Conservation (phyloP, 2,888 invertebrate genomes). For the Hedya salicella region DNA sequence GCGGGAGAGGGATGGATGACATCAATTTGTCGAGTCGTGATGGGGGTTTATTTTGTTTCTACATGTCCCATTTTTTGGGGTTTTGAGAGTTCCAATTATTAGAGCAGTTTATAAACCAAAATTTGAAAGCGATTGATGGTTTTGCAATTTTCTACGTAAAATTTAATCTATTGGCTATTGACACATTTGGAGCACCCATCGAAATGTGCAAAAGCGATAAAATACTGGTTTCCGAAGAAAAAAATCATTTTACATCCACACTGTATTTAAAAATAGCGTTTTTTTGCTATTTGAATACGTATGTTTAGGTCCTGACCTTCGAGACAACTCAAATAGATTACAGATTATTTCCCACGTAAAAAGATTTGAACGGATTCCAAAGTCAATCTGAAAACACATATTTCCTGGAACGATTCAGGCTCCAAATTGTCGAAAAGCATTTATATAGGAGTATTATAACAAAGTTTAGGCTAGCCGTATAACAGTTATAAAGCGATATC, state of each 20-base stretch:
- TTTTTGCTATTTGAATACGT: too few relatives aligned
- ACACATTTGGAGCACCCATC: too few relatives aligned
- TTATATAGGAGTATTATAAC: conserved; percentile 34
- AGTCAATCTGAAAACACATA: background rate
- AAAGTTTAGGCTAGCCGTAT: conserved; percentile 56
- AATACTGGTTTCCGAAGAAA: too few relatives aligned
- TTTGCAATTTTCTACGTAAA: too few relatives aligned
- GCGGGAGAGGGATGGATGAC: conserved; percentile 83
- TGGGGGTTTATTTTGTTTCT: conserved; percentile 84
- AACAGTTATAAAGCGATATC: conserved; percentile 72
- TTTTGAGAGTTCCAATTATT: conserved; percentile 55
- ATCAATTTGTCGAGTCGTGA: conserved; percentile 85
- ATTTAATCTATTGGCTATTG: too few relatives aligned
- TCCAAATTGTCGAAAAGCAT: conserved; percentile 43
- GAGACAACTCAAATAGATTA: too few relatives aligned
- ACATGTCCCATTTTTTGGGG: conserved; percentile 68
- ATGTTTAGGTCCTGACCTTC: too few relatives aligned
- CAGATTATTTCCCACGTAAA: background rate
- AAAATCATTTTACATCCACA: too few relatives aligned
- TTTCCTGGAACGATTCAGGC: background rate
- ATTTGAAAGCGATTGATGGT: background rate
- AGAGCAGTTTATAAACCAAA: conserved; percentile 44
- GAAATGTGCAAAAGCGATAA: too few relatives aligned
- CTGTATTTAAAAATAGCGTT: too few relatives aligned
- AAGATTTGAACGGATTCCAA: background rate